Evolutionary conservation across 2,797 vertebrate genomes (phyloP), one percentile per base, ranked within the genome.

Genomic region (Hapalemur alaotrensis): DNA sequence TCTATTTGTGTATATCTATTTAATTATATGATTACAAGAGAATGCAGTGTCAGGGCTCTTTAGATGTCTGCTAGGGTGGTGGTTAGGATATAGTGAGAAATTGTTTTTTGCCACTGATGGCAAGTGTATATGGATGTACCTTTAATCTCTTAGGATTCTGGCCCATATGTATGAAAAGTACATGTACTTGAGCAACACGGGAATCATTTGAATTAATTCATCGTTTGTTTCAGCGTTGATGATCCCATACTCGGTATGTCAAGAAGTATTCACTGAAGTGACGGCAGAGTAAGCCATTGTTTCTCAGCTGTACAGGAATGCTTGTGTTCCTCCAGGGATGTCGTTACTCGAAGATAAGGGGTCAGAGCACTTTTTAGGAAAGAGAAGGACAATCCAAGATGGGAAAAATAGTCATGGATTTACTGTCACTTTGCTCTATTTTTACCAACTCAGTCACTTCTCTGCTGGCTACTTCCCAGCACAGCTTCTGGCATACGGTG

Each of bases 341-440:
- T 59, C 61, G 46, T 95, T 86, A 91, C 73, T 22, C n/a, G 57
- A 91, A 95, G 28, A 25, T 25, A 89, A 63, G 50, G 57, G 69
- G 82, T 82, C 18, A 87, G 59, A 91, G 20, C 4, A 59, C 65
- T 91, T 79, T 86, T 93, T 13, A 87, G 59, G 43, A 78, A 86
- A 84, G 15, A 14, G 32, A 67, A 94, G 54, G 80, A 61, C 43
- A 95, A 65, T 78, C 46, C 65, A 75, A 72, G 32, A 17, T 93
- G 83, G 83, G 54, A 50, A 65, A 73, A 96, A 89, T 41, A 54
- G 69, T 72, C 59, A 70, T 94, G 50, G 48, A 91, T 93, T 97
- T 93, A 78, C 38, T 89, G 84, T 95, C 75, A 94, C 23, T 84
- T 95, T 28, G 57, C 35, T 92, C 81, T 95, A 63, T 83, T 96